Evolutionary conservation across 92 coral and sea anemone genomes (phyloP).

Genomic region (Palythoa caribaeorum): DNA sequence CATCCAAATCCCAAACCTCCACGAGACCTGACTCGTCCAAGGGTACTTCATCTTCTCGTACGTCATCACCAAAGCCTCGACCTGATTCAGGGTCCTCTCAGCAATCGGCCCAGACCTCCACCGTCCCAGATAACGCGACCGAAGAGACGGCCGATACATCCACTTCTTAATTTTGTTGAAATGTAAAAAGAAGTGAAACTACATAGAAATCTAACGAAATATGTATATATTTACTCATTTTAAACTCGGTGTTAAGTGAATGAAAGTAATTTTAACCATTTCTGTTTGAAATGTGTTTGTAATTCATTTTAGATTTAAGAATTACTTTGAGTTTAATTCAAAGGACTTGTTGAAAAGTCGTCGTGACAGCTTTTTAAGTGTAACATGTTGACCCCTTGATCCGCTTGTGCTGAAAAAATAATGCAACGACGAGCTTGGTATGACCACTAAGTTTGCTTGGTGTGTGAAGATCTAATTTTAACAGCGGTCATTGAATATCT

Average conservation of each 20-base stretch:
- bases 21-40: slow-evolving; percentile 72
- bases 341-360: too few species aligned
- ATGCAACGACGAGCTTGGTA: too few species aligned
- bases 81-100: slow-evolving; percentile 80
- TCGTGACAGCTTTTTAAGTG: too few species aligned
- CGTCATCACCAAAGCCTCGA: slow-evolving; percentile 79
- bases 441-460: too few species aligned
- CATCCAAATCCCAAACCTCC: slow-evolving; percentile 64
- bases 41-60: slow-evolving; percentile 59
- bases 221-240: neutral
- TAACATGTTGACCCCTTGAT: too few species aligned
- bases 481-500: too few species aligned
- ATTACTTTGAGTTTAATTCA: too few species aligned
- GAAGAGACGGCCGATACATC: slow-evolving; percentile 38
- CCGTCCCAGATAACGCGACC: slow-evolving; percentile 60
- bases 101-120: slow-evolving; percentile 77
- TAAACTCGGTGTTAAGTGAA: neutral
- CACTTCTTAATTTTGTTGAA: neutral
- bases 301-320: too few species aligned
- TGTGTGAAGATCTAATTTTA: too few species aligned
- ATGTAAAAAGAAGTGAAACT: neutral
- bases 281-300: too few species aligned
- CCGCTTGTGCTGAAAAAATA: too few species aligned
- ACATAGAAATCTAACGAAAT: neutral
- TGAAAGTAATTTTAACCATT: neutral